Base-by-base conservation (phyloP, 2,888 invertebrate species). In the Formica aserva region DNA sequence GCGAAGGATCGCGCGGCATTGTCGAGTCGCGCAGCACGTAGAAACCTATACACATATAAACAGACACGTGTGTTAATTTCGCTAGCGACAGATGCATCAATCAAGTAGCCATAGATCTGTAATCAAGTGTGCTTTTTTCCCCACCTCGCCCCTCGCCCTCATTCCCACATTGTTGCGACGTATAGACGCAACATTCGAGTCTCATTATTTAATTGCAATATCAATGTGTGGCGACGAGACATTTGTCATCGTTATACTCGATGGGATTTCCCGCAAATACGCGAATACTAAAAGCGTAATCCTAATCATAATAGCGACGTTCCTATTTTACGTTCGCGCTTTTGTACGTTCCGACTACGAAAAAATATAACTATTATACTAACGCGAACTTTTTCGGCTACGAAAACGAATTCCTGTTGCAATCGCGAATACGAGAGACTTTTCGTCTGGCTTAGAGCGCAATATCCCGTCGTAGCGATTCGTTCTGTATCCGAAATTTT, bases 271-370 rank as follows among this genome's bases (percentile, higher is more conserved):
- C 84, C 87, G 86, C 85, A 81, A 86, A 85, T 88, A 86, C 88
- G 89, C 88, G 88, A 87, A 87, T 86, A 91, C 89, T 82, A 84
- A 45, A 45, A 82, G 82, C 89, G 85, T 91, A 91, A 90, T 89
- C 90, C 91, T 90, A 90, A 90, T 91, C 87, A 90, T 92, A 75
- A 91, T 92, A 92, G 92, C 91, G 90, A 91, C 93, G 92, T 93
- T 93, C 92, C 92, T 91, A 93, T 91, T 91, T 92, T 92, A 89
- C 86, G 85, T 91, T 92, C 91, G 83, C 90, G 92, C 89, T 83
- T 84, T 86, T 87, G 85, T 86, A 88, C 63, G 82, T 63, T 87
- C 67, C 84, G 75, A 80, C 45, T 63, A 66, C 41, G 67, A 78
- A 55, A 45, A 11, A 29, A 5, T 60, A 13, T 48, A 60, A 65